These are phyloP conservation scores for Symphodus melops DNA, from an alignment of 2,113 vertebrate species.

Conservation along the genomic window DNA sequence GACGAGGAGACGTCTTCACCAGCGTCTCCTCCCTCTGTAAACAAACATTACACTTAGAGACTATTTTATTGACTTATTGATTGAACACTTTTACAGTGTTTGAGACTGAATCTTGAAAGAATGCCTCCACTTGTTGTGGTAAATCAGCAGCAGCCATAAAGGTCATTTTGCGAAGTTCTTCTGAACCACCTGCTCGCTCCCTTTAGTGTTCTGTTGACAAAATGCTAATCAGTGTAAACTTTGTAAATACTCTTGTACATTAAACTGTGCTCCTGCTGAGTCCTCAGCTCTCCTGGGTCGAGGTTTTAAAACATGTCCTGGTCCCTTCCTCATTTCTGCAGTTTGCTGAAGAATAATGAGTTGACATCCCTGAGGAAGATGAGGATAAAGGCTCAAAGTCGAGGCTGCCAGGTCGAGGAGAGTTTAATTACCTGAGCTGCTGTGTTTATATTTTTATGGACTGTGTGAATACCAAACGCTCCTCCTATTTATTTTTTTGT, in stretches of 20 bases:
- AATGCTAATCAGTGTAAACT: not conserved
- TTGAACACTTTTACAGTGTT: too few relatives aligned
- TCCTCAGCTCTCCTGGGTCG: not conserved
- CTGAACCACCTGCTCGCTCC: too few relatives aligned
- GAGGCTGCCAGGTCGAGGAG: not conserved
- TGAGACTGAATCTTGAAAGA: too few relatives aligned
- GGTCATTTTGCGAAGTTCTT: too few relatives aligned
- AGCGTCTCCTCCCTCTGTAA: too few relatives aligned
- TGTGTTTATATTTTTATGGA: not conserved
- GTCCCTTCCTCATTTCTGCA: constrained; percentile 21
- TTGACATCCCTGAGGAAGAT: constrained; percentile 12
- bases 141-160: too few relatives aligned
- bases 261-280: not conserved
- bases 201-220: not conserved
- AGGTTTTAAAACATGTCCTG: not conserved
- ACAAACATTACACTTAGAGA: too few relatives aligned
- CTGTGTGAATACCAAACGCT: constrained; percentile 28
- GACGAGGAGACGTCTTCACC: too few relatives aligned
- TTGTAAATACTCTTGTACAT: not conserved
- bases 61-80: too few relatives aligned
- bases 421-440: constrained; percentile 25
- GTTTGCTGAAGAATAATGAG: constrained; percentile 33
- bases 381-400: not conserved
- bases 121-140: too few relatives aligned
- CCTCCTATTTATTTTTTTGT: not conserved